Percentiles rank a stretch among this genome's conserved stretches.
Evolutionary conservation across 2,888 invertebrate species (phyloP).

Genomic region (Lasius platythorax): DNA sequence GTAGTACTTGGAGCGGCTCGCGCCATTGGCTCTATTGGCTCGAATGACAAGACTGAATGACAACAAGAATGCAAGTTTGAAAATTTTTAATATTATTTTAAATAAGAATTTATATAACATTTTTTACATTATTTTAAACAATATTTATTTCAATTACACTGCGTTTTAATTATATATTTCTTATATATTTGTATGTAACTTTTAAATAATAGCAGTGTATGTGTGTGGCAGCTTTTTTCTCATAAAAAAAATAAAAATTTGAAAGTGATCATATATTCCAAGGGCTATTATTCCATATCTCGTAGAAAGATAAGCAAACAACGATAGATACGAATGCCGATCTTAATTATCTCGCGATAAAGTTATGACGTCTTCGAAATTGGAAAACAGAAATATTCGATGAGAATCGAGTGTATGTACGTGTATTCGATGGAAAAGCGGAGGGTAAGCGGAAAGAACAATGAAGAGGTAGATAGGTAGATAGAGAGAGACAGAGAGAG

Average conservation of each 20-base stretch:
- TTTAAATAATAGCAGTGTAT: not conserved
- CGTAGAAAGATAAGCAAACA: constrained; percentile 23
- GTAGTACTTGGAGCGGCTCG: too few relatives aligned
- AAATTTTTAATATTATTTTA: too few relatives aligned
- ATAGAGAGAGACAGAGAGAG: constrained; percentile 23
- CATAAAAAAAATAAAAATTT: not conserved
- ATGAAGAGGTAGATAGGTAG: not conserved
- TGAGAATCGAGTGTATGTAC: not conserved
- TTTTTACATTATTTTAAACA: too few relatives aligned
- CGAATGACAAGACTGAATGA: not conserved
- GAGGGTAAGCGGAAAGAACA: constrained; percentile 30
- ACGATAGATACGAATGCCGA: constrained; percentile 19
- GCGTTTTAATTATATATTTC: too few relatives aligned
- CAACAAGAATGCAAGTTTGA: not conserved
- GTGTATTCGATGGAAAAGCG: constrained; percentile 45
- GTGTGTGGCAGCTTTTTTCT: not conserved
- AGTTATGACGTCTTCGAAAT: constrained; percentile 35
- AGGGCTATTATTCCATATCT: not conserved
- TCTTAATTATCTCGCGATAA: constrained; percentile 33
- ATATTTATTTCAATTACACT: too few relatives aligned
- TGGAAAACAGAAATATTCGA: constrained; percentile 24
- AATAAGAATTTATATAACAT: too few relatives aligned
- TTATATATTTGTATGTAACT: too few relatives aligned
- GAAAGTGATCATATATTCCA: not conserved
- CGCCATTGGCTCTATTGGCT: too few relatives aligned